Percentiles rank a stretch among this genome's conserved stretches.
Conservation (phyloP, 2,113 vertebrate genomes). For the Puntigrus tetrazona region DNA sequence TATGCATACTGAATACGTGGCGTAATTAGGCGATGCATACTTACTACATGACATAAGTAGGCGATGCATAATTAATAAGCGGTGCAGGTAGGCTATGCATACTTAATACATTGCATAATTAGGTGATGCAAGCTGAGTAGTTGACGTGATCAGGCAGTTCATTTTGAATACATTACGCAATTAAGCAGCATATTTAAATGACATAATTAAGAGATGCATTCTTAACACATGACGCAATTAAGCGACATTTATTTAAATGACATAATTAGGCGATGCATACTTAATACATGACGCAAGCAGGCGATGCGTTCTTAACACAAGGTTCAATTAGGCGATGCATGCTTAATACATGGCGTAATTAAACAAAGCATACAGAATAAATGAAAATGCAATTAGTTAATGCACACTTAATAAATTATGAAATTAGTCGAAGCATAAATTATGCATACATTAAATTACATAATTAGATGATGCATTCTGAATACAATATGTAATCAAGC, state of each 20-base stretch:
- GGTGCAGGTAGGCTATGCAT: background rate
- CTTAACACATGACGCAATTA: background rate
- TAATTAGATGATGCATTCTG: background rate
- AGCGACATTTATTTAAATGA: background rate
- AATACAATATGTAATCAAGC: too few species aligned
- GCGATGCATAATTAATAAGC: background rate
- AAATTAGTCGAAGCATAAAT: background rate
- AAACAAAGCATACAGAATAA: background rate
- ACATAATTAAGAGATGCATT: background rate
- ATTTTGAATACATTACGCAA: background rate
- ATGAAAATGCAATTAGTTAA: rapidly evolving
- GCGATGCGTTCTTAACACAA: background rate
- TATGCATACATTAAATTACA: background rate
- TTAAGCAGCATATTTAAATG: background rate
- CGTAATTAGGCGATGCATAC: background rate
- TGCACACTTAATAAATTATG: background rate
- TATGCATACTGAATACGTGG: background rate
- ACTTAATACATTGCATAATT: background rate
- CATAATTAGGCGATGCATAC: background rate
- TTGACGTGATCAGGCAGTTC: background rate
- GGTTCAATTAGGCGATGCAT: background rate
- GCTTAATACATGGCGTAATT: background rate
- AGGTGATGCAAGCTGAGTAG: background rate
- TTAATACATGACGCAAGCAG: background rate
- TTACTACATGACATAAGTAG: background rate